Conservation (phyloP, 2,113 vertebrate species). For the Catagonus wagneri region DNA sequence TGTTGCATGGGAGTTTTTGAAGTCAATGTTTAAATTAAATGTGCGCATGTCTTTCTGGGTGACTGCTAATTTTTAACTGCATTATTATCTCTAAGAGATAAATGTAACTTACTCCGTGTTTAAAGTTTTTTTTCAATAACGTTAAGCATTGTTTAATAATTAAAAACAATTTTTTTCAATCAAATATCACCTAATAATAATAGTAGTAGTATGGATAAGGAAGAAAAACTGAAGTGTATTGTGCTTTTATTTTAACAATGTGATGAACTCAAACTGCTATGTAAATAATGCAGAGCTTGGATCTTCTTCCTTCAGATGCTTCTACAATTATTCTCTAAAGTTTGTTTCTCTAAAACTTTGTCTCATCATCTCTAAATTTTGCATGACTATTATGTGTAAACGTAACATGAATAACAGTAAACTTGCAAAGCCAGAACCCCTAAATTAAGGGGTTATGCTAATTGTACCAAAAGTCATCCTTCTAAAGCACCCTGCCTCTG, state of each 20-base stretch:
- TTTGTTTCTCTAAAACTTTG: neutral
- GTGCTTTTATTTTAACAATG: neutral
- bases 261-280: neutral
- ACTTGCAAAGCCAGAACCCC: neutral
- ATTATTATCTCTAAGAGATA: conserved; percentile 52
- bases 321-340: neutral
- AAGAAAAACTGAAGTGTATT: neutral
- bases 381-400: neutral
- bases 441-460: conserved; percentile 27
- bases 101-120: neutral
- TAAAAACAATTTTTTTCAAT: too few relatives aligned
- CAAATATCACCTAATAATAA: neutral
- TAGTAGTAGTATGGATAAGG: neutral
- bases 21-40: neutral
- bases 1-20: neutral
- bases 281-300: accelerated
- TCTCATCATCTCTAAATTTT: neutral
- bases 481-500: neutral
- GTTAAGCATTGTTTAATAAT: too few relatives aligned
- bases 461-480: neutral
- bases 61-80: neutral
- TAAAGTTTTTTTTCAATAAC: too few relatives aligned
- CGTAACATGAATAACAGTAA: neutral
- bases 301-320: neutral
- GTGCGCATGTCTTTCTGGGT: neutral